Percentiles rank a stretch among this genome's conserved stretches.
These are phyloP conservation scores for Arizona elegans DNA, from an alignment of 2,113 vertebrate species.

Conservation along the genomic window DNA sequence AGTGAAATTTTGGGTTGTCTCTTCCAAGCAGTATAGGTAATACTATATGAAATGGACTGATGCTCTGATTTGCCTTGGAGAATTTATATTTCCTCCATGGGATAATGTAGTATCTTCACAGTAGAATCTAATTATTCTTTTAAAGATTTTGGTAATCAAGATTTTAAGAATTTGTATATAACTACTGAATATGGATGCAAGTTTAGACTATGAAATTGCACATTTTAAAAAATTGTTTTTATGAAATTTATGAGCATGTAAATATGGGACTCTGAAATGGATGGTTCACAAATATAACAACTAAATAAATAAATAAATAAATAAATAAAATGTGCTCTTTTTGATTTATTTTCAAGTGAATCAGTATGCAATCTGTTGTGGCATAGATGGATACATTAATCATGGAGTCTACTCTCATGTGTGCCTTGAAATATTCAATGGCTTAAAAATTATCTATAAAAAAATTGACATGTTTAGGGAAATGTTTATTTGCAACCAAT, in stretches of 20 bases:
- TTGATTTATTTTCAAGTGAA: not conserved
- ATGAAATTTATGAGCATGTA: not conserved
- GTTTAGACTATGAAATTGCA: not conserved
- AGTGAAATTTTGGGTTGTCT: not conserved
- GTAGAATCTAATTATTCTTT: not conserved
- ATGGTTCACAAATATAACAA: not conserved
- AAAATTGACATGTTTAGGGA: not conserved
- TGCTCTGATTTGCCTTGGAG: not conserved
- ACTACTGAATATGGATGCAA: not conserved
- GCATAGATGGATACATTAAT: not conserved
- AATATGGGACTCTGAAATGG: not conserved
- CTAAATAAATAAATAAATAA: not conserved
- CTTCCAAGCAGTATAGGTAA: no score
- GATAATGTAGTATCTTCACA: not conserved
- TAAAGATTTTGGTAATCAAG: not conserved
- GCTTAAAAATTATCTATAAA: not conserved
- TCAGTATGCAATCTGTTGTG: not conserved
- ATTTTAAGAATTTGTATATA: not conserved
- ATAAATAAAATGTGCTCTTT: not conserved
- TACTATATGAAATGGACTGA: not conserved
- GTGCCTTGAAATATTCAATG: not conserved
- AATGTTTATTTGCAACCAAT: not conserved
- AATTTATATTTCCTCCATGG: not conserved
- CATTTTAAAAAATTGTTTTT: not conserved
- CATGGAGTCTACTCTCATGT: not conserved